phyloP scores from a whole-genome alignment of 2,113 vertebrate genomes.

The Anolis carolinensis region DNA sequence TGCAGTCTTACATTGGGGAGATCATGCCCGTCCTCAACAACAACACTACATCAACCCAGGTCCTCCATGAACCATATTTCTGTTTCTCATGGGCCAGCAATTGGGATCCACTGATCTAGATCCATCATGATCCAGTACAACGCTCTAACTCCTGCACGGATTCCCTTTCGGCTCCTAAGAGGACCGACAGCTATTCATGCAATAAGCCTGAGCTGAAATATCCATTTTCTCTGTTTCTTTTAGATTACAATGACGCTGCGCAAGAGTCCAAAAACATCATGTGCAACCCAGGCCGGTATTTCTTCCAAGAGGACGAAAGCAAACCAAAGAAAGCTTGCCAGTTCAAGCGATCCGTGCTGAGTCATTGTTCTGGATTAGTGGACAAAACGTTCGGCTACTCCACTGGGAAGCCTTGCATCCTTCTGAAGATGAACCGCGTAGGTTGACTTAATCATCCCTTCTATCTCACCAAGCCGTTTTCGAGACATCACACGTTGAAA shows the following conservation, averaged over 20 bases:
- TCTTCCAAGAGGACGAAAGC: constrained; percentile 87
- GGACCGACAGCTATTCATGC: no score
- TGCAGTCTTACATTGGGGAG: no score
- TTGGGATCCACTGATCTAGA: no score
- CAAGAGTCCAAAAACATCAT: constrained; percentile 91
- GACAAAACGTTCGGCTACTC: constrained; percentile 91
- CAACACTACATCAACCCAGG: no score
- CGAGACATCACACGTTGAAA: no score
- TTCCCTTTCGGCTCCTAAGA: background rate
- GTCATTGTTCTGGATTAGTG: constrained; percentile 88
- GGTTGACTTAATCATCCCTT: fast-evolving
- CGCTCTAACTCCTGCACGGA: no score
- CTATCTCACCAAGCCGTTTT: background rate
- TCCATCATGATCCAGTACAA: no score
- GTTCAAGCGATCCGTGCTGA: constrained; percentile 91
- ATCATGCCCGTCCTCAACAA: no score
- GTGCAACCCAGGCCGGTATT: constrained; percentile 86
- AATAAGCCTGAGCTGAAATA: background rate
- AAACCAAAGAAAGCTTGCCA: constrained; percentile 90
- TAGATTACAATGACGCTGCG: constrained; percentile 89
- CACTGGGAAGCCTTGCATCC: constrained; percentile 88
- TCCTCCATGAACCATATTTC: no score
- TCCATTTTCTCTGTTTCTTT: constrained; percentile 18
- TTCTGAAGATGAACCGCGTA: constrained; percentile 97
- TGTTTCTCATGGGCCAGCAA: no score